Conservation (phyloP, 2,888 invertebrate genomes). For the Petrolisthes manimaculis region DNA sequence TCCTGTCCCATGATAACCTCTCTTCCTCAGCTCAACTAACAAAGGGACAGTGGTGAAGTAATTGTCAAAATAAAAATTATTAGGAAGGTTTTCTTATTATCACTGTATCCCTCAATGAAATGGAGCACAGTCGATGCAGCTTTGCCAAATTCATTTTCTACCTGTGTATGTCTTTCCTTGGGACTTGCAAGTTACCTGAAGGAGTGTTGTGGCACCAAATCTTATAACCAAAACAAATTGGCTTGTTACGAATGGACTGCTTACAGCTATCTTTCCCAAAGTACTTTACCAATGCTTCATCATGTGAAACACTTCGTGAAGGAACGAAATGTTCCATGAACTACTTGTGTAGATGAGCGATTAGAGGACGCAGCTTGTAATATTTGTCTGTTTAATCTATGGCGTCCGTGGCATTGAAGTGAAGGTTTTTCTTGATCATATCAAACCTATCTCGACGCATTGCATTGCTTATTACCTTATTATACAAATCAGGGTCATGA, state of each 20-base stretch:
- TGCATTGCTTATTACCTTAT: constrained; percentile 11
- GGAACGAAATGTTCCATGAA: constrained; percentile 50
- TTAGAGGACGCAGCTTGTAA: constrained; percentile 67
- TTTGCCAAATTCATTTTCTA: constrained; percentile 23
- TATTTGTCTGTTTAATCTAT: constrained; percentile 66
- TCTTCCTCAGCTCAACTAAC: constrained; percentile 27
- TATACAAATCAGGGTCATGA: constrained; percentile 20
- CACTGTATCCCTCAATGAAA: constrained; percentile 23
- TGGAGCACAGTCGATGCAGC: constrained; percentile 31
- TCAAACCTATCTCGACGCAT: constrained; percentile 44
- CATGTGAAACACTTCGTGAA: constrained; percentile 66
- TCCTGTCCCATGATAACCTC: constrained; percentile 32
- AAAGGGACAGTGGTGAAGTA: constrained; percentile 29
- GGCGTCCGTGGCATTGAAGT: constrained; percentile 65
- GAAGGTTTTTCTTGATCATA: constrained; percentile 66
- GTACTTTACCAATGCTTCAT: constrained; percentile 69
- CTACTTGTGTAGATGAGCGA: constrained; percentile 63
- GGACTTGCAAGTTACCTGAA: constrained; percentile 68
- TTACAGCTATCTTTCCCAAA: constrained; percentile 69
- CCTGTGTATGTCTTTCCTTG: constrained; percentile 65
- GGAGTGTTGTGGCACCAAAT: constrained; percentile 68
- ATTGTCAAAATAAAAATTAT: constrained; percentile 29
- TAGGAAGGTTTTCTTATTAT: constrained; percentile 16
- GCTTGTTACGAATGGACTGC: constrained; percentile 68
- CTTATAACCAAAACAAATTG: constrained; percentile 69